Base-by-base conservation (phyloP, 2,888 invertebrate species). In the Drosophila yooni region DNA sequence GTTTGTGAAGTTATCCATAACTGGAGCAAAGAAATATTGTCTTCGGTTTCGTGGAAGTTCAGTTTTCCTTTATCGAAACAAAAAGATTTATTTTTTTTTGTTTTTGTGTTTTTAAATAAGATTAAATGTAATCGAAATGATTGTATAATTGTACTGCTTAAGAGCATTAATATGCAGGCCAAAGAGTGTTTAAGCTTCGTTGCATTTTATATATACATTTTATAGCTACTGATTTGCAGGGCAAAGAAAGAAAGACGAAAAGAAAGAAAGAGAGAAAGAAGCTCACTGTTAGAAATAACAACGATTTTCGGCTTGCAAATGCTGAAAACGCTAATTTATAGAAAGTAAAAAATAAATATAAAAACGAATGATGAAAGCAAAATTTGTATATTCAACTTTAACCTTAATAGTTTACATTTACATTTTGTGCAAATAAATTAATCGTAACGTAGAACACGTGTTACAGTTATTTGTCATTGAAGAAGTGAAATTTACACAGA, bases 111-210 rank as follows among this genome's bases (percentile, higher is more conserved):
- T 7, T 46, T 25, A 46, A 46, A 46, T 46, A 46, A 46, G 21
- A 25, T 46, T 25, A 25, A 46, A 25, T 46, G 21, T 46, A 15
- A 21, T 46, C 21, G 15, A 3, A 46, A 8, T 8, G 25, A n/a
- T 29, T 18, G n/a, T 51, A n/a, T 3, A 29, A n/a, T 29, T 51
- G 29, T 46, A 46, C 15, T 46, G 21, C 13, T 46, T 15, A 7
- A 13, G 7, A 21, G 13, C 7, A 50, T 29, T 18, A 13, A n/a
- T 38, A 38, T 11, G 10, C 43, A 8, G 7, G 5, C 13, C 36
- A 31, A 11, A 61, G 71, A 51, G 70, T 51, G 43, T 40, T 61
- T 18, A 43, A 46, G 40, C 40, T 46, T 56, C 70, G 71, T 27
- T 13, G 29, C 27, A 2, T 15, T 21, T 5, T n/a, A 36, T 13